phyloP scores from a whole-genome alignment of 2,888 invertebrate species.

The Masnerella sp. region DNA sequence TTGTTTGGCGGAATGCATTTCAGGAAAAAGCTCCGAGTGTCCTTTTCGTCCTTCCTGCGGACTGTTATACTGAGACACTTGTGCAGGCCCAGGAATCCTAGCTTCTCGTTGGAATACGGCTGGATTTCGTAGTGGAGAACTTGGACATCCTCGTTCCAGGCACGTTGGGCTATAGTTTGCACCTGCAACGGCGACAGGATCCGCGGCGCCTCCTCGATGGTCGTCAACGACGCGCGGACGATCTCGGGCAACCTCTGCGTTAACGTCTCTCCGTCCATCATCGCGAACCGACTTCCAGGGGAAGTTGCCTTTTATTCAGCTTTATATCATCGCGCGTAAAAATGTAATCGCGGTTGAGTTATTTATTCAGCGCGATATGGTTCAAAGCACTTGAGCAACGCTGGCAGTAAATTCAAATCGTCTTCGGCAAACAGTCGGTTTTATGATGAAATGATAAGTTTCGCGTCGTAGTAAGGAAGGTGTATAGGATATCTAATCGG shows the following conservation, averaged over 20 bases:
- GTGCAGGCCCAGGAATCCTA: conserved; percentile 70
- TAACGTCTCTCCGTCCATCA: conserved; percentile 36
- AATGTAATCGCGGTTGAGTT: conserved; percentile 36
- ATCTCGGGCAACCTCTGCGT: conserved; percentile 17
- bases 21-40: conserved; percentile 79
- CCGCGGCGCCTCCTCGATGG: conserved; percentile 23
- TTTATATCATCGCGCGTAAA: conserved; percentile 5
- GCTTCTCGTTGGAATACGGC: conserved; percentile 66
- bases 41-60: conserved; percentile 16
- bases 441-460: conserved; percentile 2
- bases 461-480: no score
- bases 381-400: conserved; percentile 30
- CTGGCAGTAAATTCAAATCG: conserved; percentile 11
- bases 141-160: conserved; percentile 45
- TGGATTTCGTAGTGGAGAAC: conserved; percentile 62
- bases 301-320: conserved; percentile 20
- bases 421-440: conserved; percentile 16
- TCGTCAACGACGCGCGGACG: background rate
- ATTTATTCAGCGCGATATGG: conserved; percentile 38
- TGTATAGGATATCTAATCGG: conserved; percentile 18
- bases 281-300: conserved; percentile 8
- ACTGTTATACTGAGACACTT: conserved; percentile 62
- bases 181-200: conserved; percentile 61
- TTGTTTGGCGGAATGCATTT: conserved; percentile 81
- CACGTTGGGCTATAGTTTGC: conserved; percentile 47